Conservation (phyloP, 2,113 vertebrate species). For the Leucosticte australis region DNA sequence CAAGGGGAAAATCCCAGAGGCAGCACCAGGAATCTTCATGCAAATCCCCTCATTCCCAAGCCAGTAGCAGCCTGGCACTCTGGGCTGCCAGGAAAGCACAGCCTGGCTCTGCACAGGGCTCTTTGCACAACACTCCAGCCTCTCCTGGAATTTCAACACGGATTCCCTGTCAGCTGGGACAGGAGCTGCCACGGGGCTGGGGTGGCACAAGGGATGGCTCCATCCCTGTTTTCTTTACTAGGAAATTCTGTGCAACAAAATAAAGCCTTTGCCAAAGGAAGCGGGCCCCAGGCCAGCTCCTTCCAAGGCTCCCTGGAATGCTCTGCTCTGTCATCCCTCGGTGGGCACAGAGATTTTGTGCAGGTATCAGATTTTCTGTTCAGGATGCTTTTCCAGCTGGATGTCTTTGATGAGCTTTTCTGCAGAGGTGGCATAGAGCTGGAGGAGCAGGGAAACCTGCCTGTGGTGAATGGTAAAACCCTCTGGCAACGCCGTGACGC, state of each 20-base stretch:
- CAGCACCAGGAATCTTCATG: not conserved
- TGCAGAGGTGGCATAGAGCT: slow-evolving; percentile 26
- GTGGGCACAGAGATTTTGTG: not conserved
- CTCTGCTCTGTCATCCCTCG: not conserved
- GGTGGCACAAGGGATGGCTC: not conserved
- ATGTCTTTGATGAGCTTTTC: slow-evolving; percentile 27
- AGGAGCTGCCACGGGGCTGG: not conserved
- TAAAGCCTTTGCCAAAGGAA: slow-evolving; percentile 26
- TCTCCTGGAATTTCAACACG: not conserved
- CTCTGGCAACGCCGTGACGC: slow-evolving; percentile 2
- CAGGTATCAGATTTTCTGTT: not conserved
- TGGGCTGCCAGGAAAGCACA: not conserved
- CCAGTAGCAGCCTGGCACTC: not conserved
- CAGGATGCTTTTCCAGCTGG: slow-evolving; percentile 4
- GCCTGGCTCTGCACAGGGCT: not conserved
- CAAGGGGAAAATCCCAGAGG: not conserved
- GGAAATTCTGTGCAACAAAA: slow-evolving; percentile 25
- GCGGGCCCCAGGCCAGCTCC: not conserved
- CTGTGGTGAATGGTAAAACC: slow-evolving; percentile 51
- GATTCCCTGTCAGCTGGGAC: not conserved
- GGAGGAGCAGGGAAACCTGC: slow-evolving; percentile 40
- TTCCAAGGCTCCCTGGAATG: not conserved
- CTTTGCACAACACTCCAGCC: not conserved
- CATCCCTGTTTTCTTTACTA: not conserved
- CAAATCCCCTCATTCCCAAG: not conserved